Conservation (phyloP, 2,113 vertebrate genomes). For the Dicentrarchus labrax region DNA sequence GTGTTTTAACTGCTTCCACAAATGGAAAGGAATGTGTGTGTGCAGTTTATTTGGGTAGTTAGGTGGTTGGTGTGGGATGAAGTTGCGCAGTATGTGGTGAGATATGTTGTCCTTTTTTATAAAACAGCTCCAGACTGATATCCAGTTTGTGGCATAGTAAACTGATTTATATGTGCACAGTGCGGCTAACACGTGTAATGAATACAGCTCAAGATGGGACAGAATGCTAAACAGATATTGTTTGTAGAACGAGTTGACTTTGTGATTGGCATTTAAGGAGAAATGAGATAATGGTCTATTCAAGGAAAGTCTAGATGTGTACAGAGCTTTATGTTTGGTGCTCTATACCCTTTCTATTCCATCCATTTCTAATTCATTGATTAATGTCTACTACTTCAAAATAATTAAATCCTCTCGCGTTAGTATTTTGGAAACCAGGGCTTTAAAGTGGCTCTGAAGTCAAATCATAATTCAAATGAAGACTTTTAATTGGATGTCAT, state of each 20-base stretch:
- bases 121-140: conserved; percentile 48
- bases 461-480: conserved; percentile 50
- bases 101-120: conserved; percentile 59
- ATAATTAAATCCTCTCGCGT: conserved; percentile 36
- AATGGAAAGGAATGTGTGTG: conserved; percentile 44
- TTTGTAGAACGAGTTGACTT: conserved; percentile 37
- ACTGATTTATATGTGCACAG: conserved; percentile 63
- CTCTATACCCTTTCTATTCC: neutral
- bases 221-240: conserved; percentile 51
- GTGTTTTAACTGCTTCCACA: conserved; percentile 36
- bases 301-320: conserved; percentile 13
- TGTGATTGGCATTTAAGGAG: conserved; percentile 54
- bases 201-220: conserved; percentile 31
- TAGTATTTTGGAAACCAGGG: conserved; percentile 29
- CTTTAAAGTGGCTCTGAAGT: conserved; percentile 40
- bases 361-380: conserved; percentile 26
- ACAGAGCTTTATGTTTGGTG: conserved; percentile 14
- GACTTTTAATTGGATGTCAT: conserved; percentile 59
- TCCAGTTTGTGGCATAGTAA: conserved; percentile 56
- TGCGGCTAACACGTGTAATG: conserved; percentile 39
- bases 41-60: conserved; percentile 23
- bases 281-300: conserved; percentile 32
- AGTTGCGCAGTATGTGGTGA: conserved; percentile 23
- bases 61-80: conserved; percentile 24
- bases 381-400: conserved; percentile 21